Base-by-base conservation (phyloP, 2,113 vertebrate species). In the Empidonax alnorum region DNA sequence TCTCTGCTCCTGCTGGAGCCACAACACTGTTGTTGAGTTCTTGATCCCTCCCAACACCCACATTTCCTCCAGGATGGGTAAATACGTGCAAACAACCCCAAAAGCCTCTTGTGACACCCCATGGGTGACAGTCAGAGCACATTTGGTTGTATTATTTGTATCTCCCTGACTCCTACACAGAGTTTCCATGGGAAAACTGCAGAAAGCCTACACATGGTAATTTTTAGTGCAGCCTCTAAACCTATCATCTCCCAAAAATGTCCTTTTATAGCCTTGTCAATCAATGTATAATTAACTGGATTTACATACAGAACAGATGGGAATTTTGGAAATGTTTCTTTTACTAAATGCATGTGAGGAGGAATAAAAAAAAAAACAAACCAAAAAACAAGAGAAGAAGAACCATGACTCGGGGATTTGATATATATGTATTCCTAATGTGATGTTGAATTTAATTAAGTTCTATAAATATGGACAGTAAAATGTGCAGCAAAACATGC, bases 211-310 rank as follows among this genome's bases (percentile, higher is more conserved):
- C 71, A 6, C n/a, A 25, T 13, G 68, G 63, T 94, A 62, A 96
- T 90, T 97, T 97, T 96, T 86, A 96, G 89, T 68, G 80, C 58
- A 84, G 53, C 75, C 52, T 52, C 75, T 68, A 96, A 97, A 94
- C 68, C 75, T 41, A 61, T 87, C 93, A 89, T 95, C 92, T 97
- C 77, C 79, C 92, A 88, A 68, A 87, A 95, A 84, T 66, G 61
- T 92, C 88, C 90, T 76, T 97, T 97, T 93, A 94, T 91, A 97
- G 93, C 47, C 84, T 69, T 97, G 96, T 93, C 97, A 97, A 91
- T 97, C 97, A 95, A 81, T 8, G 68, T 95, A 96, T 93, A 97
- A 96, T 97, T 97, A 97, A 75, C 50, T 95, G 84, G 49, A 83
- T 94, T 96, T 96, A 83, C 75, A 96, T 62, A 90, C 76, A 88